Conservation (phyloP, 2,888 invertebrate genomes). For the Frankliniella intonsa region DNA sequence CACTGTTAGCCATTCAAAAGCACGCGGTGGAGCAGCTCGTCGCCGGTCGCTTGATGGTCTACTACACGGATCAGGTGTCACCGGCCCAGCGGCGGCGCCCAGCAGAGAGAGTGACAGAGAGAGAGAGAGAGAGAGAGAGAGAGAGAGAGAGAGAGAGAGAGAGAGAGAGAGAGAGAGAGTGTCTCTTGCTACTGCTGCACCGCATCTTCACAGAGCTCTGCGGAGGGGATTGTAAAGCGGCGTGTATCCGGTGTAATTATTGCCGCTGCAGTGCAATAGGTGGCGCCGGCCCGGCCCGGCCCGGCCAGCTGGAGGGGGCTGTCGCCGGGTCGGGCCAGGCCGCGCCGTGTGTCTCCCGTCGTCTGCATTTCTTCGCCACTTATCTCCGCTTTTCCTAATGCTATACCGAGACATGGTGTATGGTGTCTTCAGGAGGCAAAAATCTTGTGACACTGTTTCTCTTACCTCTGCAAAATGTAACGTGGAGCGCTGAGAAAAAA, state of each 20-base stretch:
- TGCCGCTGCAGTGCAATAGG: background rate
- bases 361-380: background rate
- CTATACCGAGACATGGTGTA: too few species aligned
- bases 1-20: too few species aligned
- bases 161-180: too few species aligned
- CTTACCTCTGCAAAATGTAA: too few species aligned
- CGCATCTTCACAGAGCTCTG: background rate
- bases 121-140: too few species aligned
- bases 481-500: too few species aligned
- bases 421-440: too few species aligned
- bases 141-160: background rate
- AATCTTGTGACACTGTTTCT: too few species aligned
- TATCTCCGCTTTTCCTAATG: too few species aligned
- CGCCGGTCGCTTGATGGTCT: background rate
- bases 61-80: background rate
- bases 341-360: background rate
- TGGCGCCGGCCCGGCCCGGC: background rate
- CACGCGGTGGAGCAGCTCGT: background rate
- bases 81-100: background rate
- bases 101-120: background rate
- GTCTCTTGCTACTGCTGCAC: too few species aligned
- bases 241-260: background rate
- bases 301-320: background rate
- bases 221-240: background rate
- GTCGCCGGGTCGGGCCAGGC: background rate